phyloP scores from a whole-genome alignment of 1,140 invertebrate species.

The Zaprionus ornatus region DNA sequence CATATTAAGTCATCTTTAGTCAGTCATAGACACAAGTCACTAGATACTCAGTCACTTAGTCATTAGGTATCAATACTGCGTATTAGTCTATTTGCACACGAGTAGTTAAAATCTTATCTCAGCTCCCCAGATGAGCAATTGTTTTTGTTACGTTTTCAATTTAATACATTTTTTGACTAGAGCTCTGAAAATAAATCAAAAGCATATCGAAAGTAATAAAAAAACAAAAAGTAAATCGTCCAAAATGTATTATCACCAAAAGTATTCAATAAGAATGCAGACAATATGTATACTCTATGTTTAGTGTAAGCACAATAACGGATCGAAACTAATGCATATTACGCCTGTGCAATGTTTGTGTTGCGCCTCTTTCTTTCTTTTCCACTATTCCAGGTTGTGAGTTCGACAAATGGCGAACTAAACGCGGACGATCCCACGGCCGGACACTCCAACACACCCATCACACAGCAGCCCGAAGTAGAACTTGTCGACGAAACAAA shows the following conservation, averaged over 20 bases:
- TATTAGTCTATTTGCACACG: background rate
- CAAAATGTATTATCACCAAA: slow-evolving; percentile 58
- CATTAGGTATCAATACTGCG: background rate
- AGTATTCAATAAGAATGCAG: slow-evolving; percentile 36
- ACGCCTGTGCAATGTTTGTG: slow-evolving; percentile 8
- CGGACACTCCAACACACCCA: slow-evolving; percentile 98
- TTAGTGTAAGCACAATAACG: slow-evolving; percentile 50
- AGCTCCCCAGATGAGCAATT: slow-evolving; percentile 28
- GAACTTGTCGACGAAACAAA: slow-evolving; percentile 96
- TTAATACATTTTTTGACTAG: slow-evolving; percentile 65
- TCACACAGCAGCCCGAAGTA: slow-evolving; percentile 95
- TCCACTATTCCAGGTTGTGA: slow-evolving; percentile 92
- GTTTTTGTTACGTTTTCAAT: slow-evolving; percentile 30
- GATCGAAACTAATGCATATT: slow-evolving; percentile 24
- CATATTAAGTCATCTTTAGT: background rate
- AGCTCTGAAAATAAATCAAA: slow-evolving; percentile 20
- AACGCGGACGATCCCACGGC: slow-evolving; percentile 97
- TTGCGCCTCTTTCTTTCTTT: slow-evolving; percentile 9
- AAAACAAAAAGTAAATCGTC: slow-evolving; percentile 41
- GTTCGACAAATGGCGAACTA: slow-evolving; percentile 97
- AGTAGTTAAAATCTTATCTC: background rate
- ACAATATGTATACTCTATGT: slow-evolving; percentile 60
- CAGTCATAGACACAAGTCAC: background rate
- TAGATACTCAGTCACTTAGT: background rate
- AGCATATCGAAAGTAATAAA: background rate